These are phyloP conservation scores for Drosophila dives DNA, from an alignment of 2,888 invertebrate species.

Conservation along the genomic window DNA sequence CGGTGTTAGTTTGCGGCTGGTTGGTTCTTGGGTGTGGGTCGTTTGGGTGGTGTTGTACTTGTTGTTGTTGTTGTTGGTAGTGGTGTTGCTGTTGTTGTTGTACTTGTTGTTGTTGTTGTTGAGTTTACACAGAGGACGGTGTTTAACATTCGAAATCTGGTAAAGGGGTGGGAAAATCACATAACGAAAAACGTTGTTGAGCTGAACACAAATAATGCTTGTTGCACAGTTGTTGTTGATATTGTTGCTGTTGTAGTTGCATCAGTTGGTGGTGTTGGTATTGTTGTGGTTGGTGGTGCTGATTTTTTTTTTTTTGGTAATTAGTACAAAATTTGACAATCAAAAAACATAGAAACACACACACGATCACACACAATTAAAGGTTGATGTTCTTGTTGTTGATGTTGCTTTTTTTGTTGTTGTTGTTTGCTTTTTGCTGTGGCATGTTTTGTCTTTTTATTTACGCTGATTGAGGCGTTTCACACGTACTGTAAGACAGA, in stretches of 20 bases:
- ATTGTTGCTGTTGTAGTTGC: conserved; percentile 37
- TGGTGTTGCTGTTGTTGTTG: conserved; percentile 38
- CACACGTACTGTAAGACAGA: conserved; percentile 93
- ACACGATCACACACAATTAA: conserved; percentile 57
- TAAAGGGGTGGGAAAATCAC: conserved; percentile 28
- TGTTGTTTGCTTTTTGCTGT: conserved; percentile 46
- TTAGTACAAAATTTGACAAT: conserved; percentile 65
- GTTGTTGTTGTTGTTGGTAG: conserved; percentile 30
- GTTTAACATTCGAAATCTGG: conserved; percentile 29
- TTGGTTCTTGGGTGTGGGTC: conserved; percentile 59
- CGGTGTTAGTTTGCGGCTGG: conserved; percentile 74
- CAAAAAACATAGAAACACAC: conserved; percentile 55
- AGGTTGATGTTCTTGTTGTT: conserved; percentile 51
- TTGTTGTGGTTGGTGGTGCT: conserved; percentile 32
- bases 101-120: conserved; percentile 36
- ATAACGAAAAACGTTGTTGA: conserved; percentile 33
- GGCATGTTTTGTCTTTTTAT: conserved; percentile 75
- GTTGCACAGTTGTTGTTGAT: conserved; percentile 33
- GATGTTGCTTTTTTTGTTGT: conserved; percentile 41
- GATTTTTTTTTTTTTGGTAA: conserved; percentile 47
- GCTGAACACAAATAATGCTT: conserved; percentile 51
- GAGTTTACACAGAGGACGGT: conserved; percentile 42
- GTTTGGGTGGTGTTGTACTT: conserved; percentile 42
- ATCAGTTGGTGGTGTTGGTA: conserved; percentile 42
- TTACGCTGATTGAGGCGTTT: conserved; percentile 92